Base-by-base conservation (phyloP, 2,113 vertebrate species). In the Caranx melampygus region DNA sequence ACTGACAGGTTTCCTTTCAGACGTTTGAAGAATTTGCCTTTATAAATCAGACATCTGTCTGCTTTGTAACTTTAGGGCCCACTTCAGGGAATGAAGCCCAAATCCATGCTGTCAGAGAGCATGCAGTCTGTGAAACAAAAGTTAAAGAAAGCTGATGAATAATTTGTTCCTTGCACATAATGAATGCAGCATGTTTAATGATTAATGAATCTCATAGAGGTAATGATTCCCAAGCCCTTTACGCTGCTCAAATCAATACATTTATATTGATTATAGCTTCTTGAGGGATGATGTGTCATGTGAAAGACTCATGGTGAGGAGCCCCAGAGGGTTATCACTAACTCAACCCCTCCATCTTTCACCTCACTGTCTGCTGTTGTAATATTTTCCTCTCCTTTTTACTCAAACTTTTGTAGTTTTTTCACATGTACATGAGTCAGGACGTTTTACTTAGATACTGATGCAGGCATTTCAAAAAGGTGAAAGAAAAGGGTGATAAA, bases 1-100 rank as follows among this genome's bases (percentile, higher is more conserved):
- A 66, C 49, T 35, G 13, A 6, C 44, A 5, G 47, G 52, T 74
- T 83, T 68, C 34, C 45, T 72, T 61, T 37, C 35, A 81, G 63
- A 86, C 21, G 63, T 81, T 37, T 62, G 7, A 84, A 77, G 77
- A 78, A 72, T 75, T 51, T 47, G 21, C 20, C 2, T 52, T 62
- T 49, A 8, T 65, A 26, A 84, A 61, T 34, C 40, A 55, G 73
- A 68, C 60, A 52, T 82, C 51, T 75, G 82, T 58, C 37, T 31
- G 12, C 1, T 8, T 58, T 20, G 16, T 5, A 15, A 45, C 31
- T 9, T 18, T 34, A 26, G 31, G 14, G 14, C 5, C n/a, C 59
- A 21, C 4, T 33, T 12, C 3, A 26, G 16, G n/a, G 18, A 75
- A 3, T 9, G 16, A 26, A 26, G 26, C 26, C 26, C 11, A 6